Evolutionary conservation across 1,140 invertebrate species (phyloP), one percentile per base, ranked within the genome.

Genomic region (Sipha flava): DNA sequence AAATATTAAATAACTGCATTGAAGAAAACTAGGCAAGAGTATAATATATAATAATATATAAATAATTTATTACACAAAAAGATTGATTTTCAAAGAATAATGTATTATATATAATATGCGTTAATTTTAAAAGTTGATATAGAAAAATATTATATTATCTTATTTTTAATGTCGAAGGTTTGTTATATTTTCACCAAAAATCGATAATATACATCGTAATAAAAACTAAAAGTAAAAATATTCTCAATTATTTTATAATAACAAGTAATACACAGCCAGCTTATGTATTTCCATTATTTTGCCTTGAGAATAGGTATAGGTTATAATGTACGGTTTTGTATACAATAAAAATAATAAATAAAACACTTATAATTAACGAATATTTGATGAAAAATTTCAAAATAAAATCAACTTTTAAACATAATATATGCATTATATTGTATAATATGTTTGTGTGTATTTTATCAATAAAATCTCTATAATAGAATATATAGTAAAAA

Each of bases 401-500:
- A n/a, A 66, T 40, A 70, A 59, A 77, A 12, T 16, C 73, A 59
- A 77, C 52, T 43, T 16, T 43, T 77, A 59, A 1, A 40, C 34
- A 43, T 47, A 66, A 16, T 40, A 70, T 29, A 70, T 26, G 43
- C 18, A 23, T 34, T 31, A 43, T 43, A 5, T 12, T 43, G 14
- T 43, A 5, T 43, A 1, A 43, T 9, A 49, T 49, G 6, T 49
- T 49, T 49, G 14, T 45, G 18, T 70, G 66, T 21, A 26, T 73
- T 21, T 59, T 43, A 77, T 77, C 16, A 59, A 77, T 77, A 77
- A 77, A 77, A 77, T 57, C 52, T 77, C 52, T 59, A 77, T 18
- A 77, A 77, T 77, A 77, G 73, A 77, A 77, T 77, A 77, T 77
- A 77, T 77, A 59, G 34, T 77, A 77, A 77, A 77, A 77, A 77